Evolutionary conservation across 2,888 invertebrate genomes (phyloP), one percentile per base, ranked within the genome.

Genomic region (Flexamia atlantica): DNA sequence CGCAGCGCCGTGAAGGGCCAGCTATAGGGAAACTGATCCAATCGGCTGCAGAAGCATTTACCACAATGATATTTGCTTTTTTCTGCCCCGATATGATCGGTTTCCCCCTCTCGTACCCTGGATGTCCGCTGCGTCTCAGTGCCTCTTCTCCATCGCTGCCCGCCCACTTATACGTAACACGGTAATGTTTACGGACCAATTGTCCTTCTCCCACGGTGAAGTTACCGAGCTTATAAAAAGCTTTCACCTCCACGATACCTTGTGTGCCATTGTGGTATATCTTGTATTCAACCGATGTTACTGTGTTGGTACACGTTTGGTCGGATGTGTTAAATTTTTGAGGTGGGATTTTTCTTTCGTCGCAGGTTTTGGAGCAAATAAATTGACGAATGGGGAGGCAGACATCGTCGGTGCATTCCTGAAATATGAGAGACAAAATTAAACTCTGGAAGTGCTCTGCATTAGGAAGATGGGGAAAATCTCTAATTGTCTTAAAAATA

Each of bases 21-120:
- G 79, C 50, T 1, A 57, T 36, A 0, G 50, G 28, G 4, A 79
- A 25, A 28, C 36, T 79, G 1, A 79, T 57, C 79, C 79, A 79
- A 1, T 79, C 50, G 1, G n/a, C 5, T 20, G 2, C 17, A 28
- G 79, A 57, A 14, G 28, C 4, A 23, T 57, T 57, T 17, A 50
- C 53, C 0, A 17, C 30, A 1, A 81, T 42, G 86, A 84, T 88
- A 89, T 83, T 84, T n/a, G 40, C 79, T 4, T 88, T 84, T 85
- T 89, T 89, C 28, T 85, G 88, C 17, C 93, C 93, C 81, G 92
- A 90, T 85, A 92, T 89, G 42, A 97, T 90, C 0, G 95, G 95
- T 87, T 93, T 92, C 9, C 94, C 94, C 3, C 90, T 87, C 7
- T 93, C 88, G 88, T 97, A 97, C 2, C 97, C 97, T 0, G 96